Base-by-base conservation (phyloP, 2,113 vertebrate species). In the Typhlomys cinereus region DNA sequence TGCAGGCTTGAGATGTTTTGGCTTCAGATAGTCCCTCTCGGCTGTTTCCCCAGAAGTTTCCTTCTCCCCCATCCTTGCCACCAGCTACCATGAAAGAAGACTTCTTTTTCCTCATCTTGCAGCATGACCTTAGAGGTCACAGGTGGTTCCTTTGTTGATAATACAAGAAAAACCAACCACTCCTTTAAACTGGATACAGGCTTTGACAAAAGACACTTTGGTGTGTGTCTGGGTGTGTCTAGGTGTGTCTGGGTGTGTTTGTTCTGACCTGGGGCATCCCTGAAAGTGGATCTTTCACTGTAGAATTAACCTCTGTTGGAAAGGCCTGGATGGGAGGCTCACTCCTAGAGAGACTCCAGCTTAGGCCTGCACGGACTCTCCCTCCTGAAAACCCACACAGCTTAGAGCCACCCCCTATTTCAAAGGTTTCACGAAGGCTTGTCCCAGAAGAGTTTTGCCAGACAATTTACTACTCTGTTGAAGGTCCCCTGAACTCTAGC, bases 401-500 rank as follows among this genome's bases (percentile, higher is more conserved):
- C 50, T 21, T 9, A 15, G 84, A 73, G 50, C 34, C 29, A 10
- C n/a, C 54, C 27, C 1, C 15, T 4, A 18, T 3, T 0, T 36
- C 1, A 11, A n/a, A 14, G 20, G 27, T 69, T 90, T 69, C n/a
- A 8, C 12, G 67, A 36, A 39, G 7, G 52, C n/a, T 73, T n/a
- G 44, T 36, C 27, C 20, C 10, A 52, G 21, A 1, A 5, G 50
- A n/a, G 18, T 85, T 46, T 52, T 85, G 34, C 69, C 52, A n/a
- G 54, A 93, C 41, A 62, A 76, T 57, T 78, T 87, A 74, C 74
- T 52, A 1, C 62, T 54, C 15, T 69, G 1, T 2, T 1, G 9
- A 85, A 70, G 54, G 62, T 44, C 94, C 89, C 94, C 89, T 57
- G 15, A 74, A 81, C 39, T 34, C 17, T 39, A 74, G 88, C 90